Base-by-base conservation (phyloP, 2,113 vertebrate genomes). In the Labeo catla region DNA sequence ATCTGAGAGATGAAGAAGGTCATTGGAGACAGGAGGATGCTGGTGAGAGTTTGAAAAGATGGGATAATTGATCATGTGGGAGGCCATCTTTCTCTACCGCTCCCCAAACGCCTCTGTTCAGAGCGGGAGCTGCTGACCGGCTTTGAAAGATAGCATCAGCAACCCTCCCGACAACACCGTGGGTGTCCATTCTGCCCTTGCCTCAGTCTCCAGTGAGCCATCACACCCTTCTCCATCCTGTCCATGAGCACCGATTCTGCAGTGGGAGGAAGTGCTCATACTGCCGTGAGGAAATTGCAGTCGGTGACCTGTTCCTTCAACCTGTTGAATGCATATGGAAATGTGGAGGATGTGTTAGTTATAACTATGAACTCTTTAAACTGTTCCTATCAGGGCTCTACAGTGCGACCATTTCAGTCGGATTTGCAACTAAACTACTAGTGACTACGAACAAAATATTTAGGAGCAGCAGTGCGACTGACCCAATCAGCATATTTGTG, bases 11-110 rank as follows among this genome's bases (percentile, higher is more conserved):
- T 83, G 80, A 63, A n/a, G 73, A 83, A 86, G 84, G 86, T 83
- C 84, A 74, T 23, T 28, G 6, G 70, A 85, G 79, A 79, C 83
- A 34, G 52, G 36, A 74, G 28, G 79, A 66, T 77, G 47, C 83
- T 54, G 82, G 76, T 15, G 28, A 36, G 23, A 68, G 45, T 82
- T 12, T 57, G 59, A 68, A 88, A 86, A 88, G 72, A 83, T 66
- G 74, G 34, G 77, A 70, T 89, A 87, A 87, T 85, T 89, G 85
- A 89, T 89, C 82, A 84, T 87, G 85, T 81, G 70, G 77, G 85
- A 89, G 82, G 84, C 57, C 15, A 68, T 84, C 43, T 73, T 77
- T 85, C 77, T 76, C 12, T 83, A 8, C 81, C 9, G 34, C 72
- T 85, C 77, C 78, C 73, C 28, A 15, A 82, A 78, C 34, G 36